A percentile compares a stretch with the other conserved stretches of the same genome.
Conservation (phyloP, 1,140 invertebrate genomes). For the Drusus annulatus region DNA sequence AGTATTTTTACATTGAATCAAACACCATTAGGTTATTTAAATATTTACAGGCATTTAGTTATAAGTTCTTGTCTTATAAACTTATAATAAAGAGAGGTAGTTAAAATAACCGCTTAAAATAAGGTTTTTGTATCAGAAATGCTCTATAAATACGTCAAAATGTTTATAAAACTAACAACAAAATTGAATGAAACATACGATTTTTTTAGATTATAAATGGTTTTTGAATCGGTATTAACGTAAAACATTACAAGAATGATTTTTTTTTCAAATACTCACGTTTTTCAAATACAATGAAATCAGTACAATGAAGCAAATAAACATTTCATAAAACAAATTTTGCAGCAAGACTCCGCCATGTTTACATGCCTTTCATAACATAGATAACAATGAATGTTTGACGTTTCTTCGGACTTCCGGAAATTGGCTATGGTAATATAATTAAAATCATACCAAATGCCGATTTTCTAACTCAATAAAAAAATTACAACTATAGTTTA, state of each 20-base stretch:
- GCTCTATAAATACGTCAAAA: conserved; percentile 19
- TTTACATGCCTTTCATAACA: conserved; percentile 53
- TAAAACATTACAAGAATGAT: neutral
- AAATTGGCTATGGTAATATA: conserved; percentile 27
- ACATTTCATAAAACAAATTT: conserved; percentile 45
- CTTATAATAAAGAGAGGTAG: too few species aligned
- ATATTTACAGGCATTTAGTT: conserved; percentile 1
- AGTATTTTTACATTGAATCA: neutral
- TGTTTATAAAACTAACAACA: conserved; percentile 12
- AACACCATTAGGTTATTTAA: conserved; percentile 22
- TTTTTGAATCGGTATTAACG: neutral
- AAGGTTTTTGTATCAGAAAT: conserved; percentile 1
- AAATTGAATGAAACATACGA: conserved; percentile 16
- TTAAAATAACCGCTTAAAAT: too few species aligned
- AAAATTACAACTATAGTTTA: too few species aligned
- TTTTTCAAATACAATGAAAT: conserved; percentile 42
- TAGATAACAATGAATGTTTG: conserved; percentile 49
- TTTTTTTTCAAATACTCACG: conserved; percentile 32
- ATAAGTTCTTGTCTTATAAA: neutral
- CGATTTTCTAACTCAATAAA: too few species aligned
- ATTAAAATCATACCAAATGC: too few species aligned
- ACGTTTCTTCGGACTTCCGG: conserved; percentile 49
- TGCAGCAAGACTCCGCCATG: conserved; percentile 46
- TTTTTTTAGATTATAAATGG: neutral
- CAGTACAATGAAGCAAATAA: conserved; percentile 38